These are phyloP conservation scores for Mesoligia furuncula DNA, from an alignment of 2,888 invertebrate species.

Conservation along the genomic window DNA sequence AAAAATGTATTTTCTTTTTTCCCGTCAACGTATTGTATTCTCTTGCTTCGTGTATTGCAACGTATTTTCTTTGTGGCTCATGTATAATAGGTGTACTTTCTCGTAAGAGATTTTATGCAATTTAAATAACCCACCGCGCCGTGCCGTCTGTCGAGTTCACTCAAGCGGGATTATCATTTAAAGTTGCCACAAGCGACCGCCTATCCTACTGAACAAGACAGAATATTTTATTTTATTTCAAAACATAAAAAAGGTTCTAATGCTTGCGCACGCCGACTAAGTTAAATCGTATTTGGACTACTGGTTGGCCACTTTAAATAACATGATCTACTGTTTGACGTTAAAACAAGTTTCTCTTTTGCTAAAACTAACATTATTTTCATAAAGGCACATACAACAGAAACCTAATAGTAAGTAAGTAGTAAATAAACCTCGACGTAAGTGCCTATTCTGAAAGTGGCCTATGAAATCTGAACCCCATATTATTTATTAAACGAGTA, in stretches of 20 bases:
- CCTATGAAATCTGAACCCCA: slow-evolving; percentile 11
- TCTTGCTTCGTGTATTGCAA: slow-evolving; percentile 27
- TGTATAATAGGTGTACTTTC: slow-evolving; percentile 53
- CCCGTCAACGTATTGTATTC: slow-evolving; percentile 22
- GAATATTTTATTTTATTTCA: slow-evolving; percentile 39
- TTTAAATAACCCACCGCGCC: slow-evolving; percentile 52
- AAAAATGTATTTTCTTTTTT: slow-evolving; percentile 21
- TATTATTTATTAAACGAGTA: slow-evolving; percentile 10
- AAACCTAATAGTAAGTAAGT: not conserved
- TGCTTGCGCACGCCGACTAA: not conserved
- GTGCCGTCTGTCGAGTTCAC: slow-evolving; percentile 34
- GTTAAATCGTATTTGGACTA: not conserved
- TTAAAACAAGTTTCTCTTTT: not conserved
- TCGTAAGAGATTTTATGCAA: slow-evolving; percentile 58
- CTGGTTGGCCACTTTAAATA: not conserved
- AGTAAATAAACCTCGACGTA: not conserved
- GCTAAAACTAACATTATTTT: not conserved
- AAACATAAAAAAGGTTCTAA: slow-evolving; percentile 15
- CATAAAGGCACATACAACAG: not conserved
- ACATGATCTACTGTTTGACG: not conserved
- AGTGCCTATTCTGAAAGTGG: not conserved
- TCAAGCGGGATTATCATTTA: slow-evolving; percentile 56
- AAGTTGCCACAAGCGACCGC: slow-evolving; percentile 43
- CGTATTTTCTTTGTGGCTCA: slow-evolving; percentile 42
- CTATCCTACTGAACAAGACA: slow-evolving; percentile 17